Evolutionary conservation across 1,140 invertebrate genomes (phyloP), one percentile per base, ranked within the genome.

Genomic region (Platorchestia sp.): DNA sequence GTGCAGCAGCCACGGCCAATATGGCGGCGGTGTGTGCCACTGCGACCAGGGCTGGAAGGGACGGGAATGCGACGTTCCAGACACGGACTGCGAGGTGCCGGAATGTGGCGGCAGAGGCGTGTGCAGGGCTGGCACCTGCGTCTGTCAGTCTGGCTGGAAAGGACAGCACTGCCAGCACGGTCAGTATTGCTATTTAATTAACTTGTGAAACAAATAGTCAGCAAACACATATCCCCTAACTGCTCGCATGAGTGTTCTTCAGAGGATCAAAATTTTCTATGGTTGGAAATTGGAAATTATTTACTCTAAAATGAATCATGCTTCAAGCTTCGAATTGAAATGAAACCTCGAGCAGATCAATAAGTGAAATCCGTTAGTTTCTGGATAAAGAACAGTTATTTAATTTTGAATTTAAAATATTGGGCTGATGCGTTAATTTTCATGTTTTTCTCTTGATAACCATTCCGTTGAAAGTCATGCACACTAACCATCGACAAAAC

Each of bases 31-130:
- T 41, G 97, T 99, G 96, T 99, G 99, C 97, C 98, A 99, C 97
- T 99, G 99, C 97, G 99, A 99, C 97, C 98, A 99, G 96, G 99
- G 99, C 90, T 99, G 99, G 98, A 99, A 99, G 97, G 99, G 99
- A 51, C 98, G 98, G 43, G 99, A 99, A 97, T 99, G 99, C 97
- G 99, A 99, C 97, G 98, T 99, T 96, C 98, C 99, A 51, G 98
- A 98, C 96, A 98, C 98, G 96, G 99, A 99, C 97, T 99, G 99
- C 97, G 98, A 99, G 97, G 98, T 99, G 96, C 98, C 99, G 99
- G 99, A 51, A 51, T 51, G 47, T 10, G 47, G 47, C 47, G 6
- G 19, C 19, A 51, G 47, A 51, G 99, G 99, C 95, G 98, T 98
- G 96, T 99, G 99, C 97, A 98, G 98, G 95, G 98, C 98, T 95